A percentile compares a stretch with the other conserved stretches of the same genome.
phyloP scores from a whole-genome alignment of 1,140 invertebrate genomes.

The Danaus melanippus region DNA sequence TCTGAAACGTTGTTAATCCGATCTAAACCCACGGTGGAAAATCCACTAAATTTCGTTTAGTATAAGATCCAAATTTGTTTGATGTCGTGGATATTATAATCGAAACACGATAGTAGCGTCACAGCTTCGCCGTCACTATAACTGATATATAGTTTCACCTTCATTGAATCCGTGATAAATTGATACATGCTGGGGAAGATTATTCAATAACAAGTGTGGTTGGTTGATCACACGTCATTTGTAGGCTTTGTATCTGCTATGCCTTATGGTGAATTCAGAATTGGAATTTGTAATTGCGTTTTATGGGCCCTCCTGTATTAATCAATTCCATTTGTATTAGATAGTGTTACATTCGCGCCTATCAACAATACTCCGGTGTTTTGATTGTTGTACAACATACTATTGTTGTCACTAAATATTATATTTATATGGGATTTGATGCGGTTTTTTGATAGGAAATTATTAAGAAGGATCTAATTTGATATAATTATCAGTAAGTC shows the following conservation, averaged over 20 bases:
- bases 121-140: slow-evolving; percentile 19
- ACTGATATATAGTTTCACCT: slow-evolving; percentile 67
- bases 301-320: slow-evolving; percentile 19
- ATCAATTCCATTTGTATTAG: slow-evolving; percentile 9
- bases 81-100: slow-evolving; percentile 8
- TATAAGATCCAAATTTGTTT: slow-evolving; percentile 12
- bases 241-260: slow-evolving; percentile 42
- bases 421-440: too few relatives aligned
- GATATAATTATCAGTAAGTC: too few relatives aligned
- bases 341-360: too few relatives aligned
- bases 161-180: slow-evolving; percentile 70
- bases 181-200: slow-evolving; percentile 59
- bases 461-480: too few relatives aligned
- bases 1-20: slow-evolving; percentile 26
- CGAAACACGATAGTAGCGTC: slow-evolving; percentile 1
- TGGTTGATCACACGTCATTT: slow-evolving; percentile 57
- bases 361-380: too few relatives aligned
- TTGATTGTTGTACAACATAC: too few relatives aligned
- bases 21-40: not conserved
- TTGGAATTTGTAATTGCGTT: slow-evolving; percentile 47
- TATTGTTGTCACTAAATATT: too few relatives aligned
- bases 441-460: too few relatives aligned
- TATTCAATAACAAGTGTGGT: slow-evolving; percentile 69
- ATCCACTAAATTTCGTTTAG: slow-evolving; percentile 7
- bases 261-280: slow-evolving; percentile 38